phyloP scores from a whole-genome alignment of 2,888 invertebrate genomes.

The Cyaniris semiargus region DNA sequence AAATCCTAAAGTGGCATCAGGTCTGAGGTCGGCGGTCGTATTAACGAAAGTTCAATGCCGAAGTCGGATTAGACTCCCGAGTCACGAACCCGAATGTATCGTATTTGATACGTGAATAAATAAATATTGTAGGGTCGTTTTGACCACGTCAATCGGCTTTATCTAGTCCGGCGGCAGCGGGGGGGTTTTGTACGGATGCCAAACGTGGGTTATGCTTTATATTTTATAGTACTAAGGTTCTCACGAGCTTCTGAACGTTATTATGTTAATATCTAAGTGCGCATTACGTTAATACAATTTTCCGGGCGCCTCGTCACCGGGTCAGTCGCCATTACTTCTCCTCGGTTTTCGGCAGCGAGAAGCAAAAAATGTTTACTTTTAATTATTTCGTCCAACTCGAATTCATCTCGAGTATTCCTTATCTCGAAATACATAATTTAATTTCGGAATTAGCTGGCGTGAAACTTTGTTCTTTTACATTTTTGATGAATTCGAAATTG shows the following conservation, averaged over 20 bases:
- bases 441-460: constrained; percentile 3
- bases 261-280: constrained; percentile 4
- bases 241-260: not conserved
- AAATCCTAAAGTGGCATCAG: constrained; percentile 13
- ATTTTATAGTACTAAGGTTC: not conserved
- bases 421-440: constrained; percentile 10
- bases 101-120: constrained; percentile 6
- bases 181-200: not conserved
- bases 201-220: not conserved
- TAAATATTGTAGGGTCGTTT: not conserved
- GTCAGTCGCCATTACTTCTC: not conserved
- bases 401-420: not conserved
- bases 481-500: constrained; percentile 13
- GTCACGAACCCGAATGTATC: not conserved
- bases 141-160: not conserved
- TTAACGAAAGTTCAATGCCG: constrained; percentile 10
- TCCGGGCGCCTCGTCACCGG: not conserved
- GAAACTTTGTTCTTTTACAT: constrained; percentile 18
- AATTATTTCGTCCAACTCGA: not conserved
- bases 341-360: not conserved
- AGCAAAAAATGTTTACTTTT: constrained; percentile 20
- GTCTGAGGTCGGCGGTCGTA: constrained; percentile 2
- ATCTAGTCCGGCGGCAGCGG: not conserved
- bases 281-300: not conserved
- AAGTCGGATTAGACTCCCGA: constrained; percentile 10